Conservation (phyloP, 2,113 vertebrate genomes). For the Calidris pugnax region DNA sequence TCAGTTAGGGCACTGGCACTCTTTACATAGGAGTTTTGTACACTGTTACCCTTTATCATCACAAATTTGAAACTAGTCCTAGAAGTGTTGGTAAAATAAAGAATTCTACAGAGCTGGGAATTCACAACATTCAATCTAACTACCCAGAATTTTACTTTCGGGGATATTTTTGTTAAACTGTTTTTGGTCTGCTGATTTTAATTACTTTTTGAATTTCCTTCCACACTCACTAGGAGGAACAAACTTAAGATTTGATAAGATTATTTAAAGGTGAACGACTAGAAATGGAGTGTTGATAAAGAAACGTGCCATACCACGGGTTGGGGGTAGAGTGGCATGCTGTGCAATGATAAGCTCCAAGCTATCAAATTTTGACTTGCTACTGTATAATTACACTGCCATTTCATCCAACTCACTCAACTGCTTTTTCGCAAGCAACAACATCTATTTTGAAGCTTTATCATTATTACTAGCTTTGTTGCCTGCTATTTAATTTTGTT, state of each 20-base stretch:
- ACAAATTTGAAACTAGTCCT: background rate
- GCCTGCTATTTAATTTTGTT: background rate
- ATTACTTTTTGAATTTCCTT: background rate
- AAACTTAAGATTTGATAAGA: background rate
- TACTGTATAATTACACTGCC: slow-evolving; percentile 4
- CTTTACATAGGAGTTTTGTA: background rate
- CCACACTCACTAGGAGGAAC: background rate
- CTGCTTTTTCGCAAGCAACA: background rate
- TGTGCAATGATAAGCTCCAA: slow-evolving; percentile 18
- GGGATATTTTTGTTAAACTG: background rate
- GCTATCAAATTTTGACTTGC: slow-evolving; percentile 6
- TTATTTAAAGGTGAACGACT: background rate
- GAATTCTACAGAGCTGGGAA: background rate
- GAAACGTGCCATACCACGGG: background rate
- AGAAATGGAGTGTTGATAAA: background rate
- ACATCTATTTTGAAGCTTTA: slow-evolving; percentile 28
- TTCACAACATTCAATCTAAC: background rate
- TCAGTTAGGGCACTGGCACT: background rate
- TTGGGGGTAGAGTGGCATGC: background rate
- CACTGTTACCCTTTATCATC: background rate
- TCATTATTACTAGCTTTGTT: background rate
- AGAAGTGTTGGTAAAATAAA: background rate
- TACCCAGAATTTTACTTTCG: background rate
- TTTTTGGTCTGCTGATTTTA: background rate
- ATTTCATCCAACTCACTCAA: slow-evolving; percentile 18